These are phyloP conservation scores for Trematomus bernacchii DNA, from an alignment of 2,797 vertebrate genomes.

Conservation along the genomic window DNA sequence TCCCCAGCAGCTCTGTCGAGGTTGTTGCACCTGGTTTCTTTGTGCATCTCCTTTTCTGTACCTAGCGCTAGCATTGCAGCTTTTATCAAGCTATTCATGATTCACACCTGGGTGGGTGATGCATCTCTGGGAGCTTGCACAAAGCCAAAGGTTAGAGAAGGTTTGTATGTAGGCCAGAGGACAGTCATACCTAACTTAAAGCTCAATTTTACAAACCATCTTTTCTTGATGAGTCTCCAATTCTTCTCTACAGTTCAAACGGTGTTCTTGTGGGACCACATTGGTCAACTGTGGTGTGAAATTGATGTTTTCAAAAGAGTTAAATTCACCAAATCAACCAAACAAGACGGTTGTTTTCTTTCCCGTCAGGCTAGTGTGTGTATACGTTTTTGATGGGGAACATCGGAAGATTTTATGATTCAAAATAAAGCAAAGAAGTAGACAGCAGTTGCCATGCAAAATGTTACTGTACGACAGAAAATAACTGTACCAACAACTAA, in stretches of 20 bases:
- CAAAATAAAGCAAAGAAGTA: too few species aligned
- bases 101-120: constrained; percentile 40
- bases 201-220: not conserved
- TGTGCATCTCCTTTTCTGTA: constrained; percentile 25
- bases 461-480: not conserved
- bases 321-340: not conserved
- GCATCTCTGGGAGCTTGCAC: constrained; percentile 13
- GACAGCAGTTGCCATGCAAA: not conserved
- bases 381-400: not conserved
- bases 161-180: constrained; percentile 1
- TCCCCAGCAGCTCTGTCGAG: constrained; percentile 47
- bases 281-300: not conserved
- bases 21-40: constrained; percentile 45
- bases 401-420: not conserved
- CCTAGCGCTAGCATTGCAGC: constrained; percentile 15
- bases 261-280: not conserved
- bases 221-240: not conserved
- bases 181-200: not conserved
- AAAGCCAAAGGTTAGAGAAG: constrained; percentile 32
- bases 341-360: too few species aligned
- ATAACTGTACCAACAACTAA: not conserved
- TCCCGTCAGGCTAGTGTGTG: too few species aligned
- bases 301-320: not conserved
- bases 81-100: constrained; percentile 27
- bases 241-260: not conserved